These are phyloP conservation scores for Chloropsis cyanopogon DNA, from an alignment of 2,113 vertebrate genomes.

Conservation along the genomic window DNA sequence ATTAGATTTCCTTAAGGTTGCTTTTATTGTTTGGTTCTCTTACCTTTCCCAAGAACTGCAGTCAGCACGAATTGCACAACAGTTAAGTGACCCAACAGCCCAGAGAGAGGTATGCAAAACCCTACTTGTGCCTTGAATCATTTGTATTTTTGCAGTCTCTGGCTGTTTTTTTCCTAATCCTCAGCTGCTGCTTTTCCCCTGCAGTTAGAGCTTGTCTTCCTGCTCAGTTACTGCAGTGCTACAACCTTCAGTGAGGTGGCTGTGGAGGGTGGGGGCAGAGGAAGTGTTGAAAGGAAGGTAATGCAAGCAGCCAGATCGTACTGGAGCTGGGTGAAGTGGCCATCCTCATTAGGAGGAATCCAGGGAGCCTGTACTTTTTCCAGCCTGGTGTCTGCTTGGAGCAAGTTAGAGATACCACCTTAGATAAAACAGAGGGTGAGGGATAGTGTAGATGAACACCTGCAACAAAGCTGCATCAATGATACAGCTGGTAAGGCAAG, in stretches of 20 bases:
- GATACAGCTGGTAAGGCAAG: neutral
- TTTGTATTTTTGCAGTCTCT: constrained; percentile 18
- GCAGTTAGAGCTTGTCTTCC: neutral
- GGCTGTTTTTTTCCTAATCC: neutral
- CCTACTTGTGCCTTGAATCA: neutral
- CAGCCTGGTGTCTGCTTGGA: neutral
- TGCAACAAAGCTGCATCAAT: neutral
- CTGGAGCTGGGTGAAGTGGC: neutral
- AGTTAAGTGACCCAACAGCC: neutral
- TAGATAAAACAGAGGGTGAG: neutral
- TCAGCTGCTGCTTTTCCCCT: neutral
- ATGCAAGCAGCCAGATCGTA: neutral
- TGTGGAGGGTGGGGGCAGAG: neutral
- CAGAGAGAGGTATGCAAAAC: neutral
- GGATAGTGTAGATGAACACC: neutral
- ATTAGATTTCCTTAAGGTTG: constrained; percentile 16
- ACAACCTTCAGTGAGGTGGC: neutral
- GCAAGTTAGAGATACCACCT: neutral
- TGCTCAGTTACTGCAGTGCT: neutral
- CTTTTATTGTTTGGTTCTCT: neutral
- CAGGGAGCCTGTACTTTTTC: neutral
- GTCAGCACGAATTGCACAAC: constrained; percentile 19
- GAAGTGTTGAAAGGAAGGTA: neutral
- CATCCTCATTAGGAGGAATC: neutral
- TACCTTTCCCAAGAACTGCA: constrained; percentile 33